phyloP scores from a whole-genome alignment of 2,797 vertebrate genomes.

The Heteromormyrus szaboi region DNA sequence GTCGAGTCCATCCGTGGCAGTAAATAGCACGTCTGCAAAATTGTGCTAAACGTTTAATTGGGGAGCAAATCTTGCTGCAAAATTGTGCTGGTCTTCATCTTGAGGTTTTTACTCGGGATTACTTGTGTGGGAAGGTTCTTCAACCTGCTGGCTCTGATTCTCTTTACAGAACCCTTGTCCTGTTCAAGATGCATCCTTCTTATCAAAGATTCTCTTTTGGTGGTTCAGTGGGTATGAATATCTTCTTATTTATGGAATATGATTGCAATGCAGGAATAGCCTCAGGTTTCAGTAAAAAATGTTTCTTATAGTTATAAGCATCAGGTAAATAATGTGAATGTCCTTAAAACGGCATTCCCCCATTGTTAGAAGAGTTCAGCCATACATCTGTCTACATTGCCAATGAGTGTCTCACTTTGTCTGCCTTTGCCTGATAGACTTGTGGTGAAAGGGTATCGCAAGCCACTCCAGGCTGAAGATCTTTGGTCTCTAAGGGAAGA shows the following conservation, averaged over 20 bases:
- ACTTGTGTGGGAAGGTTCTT: constrained; percentile 35
- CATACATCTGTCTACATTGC: background rate
- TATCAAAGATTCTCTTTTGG: constrained; percentile 89
- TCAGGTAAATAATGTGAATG: background rate
- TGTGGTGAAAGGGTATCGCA: constrained; percentile 74
- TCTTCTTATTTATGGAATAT: constrained; percentile 44
- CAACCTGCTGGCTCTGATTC: constrained; percentile 35
- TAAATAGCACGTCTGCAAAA: constrained; percentile 40
- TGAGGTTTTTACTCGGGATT: constrained; percentile 26
- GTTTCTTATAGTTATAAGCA: background rate
- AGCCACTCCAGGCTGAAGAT: constrained; percentile 65
- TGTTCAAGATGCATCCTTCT: constrained; percentile 77
- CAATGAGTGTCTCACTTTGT: background rate
- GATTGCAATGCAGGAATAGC: constrained; percentile 13
- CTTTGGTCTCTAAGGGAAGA: constrained; percentile 78
- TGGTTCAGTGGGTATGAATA: constrained; percentile 88
- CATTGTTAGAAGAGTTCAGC: background rate
- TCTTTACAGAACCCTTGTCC: constrained; percentile 82
- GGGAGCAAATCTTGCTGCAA: constrained; percentile 22
- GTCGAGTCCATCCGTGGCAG: constrained; percentile 37
- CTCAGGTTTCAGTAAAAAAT: background rate
- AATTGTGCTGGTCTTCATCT: constrained; percentile 27
- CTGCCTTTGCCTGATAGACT: constrained; percentile 56
- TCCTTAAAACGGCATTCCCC: background rate
- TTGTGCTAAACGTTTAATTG: constrained; percentile 4